These are phyloP conservation scores for Pseudoatta argentina DNA, from an alignment of 1,140 invertebrate genomes.

Conservation along the genomic window DNA sequence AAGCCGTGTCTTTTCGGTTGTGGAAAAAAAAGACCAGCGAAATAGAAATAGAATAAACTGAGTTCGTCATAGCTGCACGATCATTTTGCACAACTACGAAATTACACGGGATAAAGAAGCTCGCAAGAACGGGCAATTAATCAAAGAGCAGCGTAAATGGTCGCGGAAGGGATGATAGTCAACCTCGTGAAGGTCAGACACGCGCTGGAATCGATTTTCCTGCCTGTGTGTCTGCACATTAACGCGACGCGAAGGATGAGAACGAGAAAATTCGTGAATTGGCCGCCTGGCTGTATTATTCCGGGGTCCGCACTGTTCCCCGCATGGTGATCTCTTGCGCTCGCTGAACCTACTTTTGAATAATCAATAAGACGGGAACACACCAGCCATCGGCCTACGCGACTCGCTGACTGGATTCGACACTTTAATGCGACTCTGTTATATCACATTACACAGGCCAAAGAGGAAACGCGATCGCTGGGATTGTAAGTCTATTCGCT, in stretches of 20 bases:
- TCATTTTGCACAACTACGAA: not conserved
- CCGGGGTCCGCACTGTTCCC: not conserved
- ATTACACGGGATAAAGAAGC: conserved; percentile 15
- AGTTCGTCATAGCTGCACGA: not conserved
- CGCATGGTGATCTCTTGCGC: conserved; percentile 18
- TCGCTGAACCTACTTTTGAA: conserved; percentile 58
- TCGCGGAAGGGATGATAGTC: conserved; percentile 68
- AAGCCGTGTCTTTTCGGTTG: not conserved
- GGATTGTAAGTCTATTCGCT: not conserved
- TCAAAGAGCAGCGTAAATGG: conserved; percentile 63
- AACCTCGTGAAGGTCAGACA: conserved; percentile 78
- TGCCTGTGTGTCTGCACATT: conserved; percentile 41
- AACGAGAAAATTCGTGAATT: conserved; percentile 38
- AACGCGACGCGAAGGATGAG: not conserved
- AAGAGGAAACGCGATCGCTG: not conserved
- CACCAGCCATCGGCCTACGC: not conserved
- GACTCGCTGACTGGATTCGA: not conserved
- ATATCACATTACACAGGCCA: not conserved
- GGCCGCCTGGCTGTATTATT: not conserved
- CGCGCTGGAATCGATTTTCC: conserved; percentile 78
- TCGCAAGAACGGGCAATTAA: conserved; percentile 30
- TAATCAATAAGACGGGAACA: conserved; percentile 56
- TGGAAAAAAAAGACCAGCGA: not conserved
- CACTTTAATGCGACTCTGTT: conserved; percentile 23
- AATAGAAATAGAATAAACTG: not conserved